Percentiles rank a stretch among this genome's conserved stretches.
These are phyloP conservation scores for Sebastes taczanowskii DNA, from an alignment of 2,797 vertebrate genomes.

Conservation along the genomic window DNA sequence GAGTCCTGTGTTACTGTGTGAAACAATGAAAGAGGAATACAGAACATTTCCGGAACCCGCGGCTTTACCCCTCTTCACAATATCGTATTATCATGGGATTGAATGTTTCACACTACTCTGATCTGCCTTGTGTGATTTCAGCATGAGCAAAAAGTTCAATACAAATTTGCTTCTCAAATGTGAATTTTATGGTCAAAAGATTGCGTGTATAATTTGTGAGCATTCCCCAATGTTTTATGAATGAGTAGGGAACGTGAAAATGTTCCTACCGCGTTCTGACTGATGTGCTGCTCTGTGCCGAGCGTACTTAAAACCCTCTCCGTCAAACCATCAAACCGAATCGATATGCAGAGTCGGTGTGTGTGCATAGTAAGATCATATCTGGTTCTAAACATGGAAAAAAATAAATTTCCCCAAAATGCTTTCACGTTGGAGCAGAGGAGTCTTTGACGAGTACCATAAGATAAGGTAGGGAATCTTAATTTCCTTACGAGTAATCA, in stretches of 20 bases:
- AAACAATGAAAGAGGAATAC: not conserved
- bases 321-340: not conserved
- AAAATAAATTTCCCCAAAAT: conserved; percentile 58
- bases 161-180: not conserved
- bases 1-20: not conserved
- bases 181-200: not conserved
- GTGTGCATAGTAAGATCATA: conserved; percentile 1
- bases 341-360: not conserved
- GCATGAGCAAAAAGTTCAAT: not conserved
- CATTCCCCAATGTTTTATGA: not conserved
- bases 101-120: not conserved
- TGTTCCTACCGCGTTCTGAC: not conserved
- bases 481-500: not conserved
- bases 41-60: not conserved
- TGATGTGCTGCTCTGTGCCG: not conserved
- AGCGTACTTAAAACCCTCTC: not conserved
- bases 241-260: not conserved
- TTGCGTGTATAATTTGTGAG: not conserved
- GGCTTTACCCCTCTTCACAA: not conserved
- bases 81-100: not conserved
- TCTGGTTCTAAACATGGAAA: conserved; percentile 47
- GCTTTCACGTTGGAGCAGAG: conserved; percentile 70
- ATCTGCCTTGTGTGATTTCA: not conserved
- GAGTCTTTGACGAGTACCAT: conserved; percentile 69
- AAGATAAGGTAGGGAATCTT: conserved; percentile 67